Conservation (phyloP, 1,140 invertebrate genomes). For the Portunus trituberculatus region DNA sequence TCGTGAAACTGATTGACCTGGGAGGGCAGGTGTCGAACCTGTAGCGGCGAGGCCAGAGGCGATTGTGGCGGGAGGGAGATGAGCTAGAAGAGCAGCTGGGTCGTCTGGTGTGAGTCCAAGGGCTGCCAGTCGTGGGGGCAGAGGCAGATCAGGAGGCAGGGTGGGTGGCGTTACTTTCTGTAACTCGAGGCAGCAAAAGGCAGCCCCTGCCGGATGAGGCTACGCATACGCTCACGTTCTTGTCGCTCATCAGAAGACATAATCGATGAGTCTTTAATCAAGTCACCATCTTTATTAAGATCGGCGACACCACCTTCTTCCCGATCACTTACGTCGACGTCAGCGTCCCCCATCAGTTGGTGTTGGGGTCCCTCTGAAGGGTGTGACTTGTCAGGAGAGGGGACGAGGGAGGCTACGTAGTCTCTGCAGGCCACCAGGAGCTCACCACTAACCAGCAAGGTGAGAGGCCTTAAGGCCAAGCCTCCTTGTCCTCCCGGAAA, state of each 20-base stretch:
- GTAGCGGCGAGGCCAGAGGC: slow-evolving; percentile 27
- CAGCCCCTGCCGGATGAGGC: slow-evolving; percentile 62
- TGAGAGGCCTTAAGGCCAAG: slow-evolving; percentile 46
- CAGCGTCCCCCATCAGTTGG: background rate
- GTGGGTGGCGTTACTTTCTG: background rate
- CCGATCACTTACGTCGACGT: slow-evolving; percentile 7
- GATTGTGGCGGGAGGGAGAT: slow-evolving; percentile 29
- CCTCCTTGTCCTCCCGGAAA: slow-evolving; percentile 61
- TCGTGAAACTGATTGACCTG: background rate
- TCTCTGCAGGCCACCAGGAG: slow-evolving; percentile 64
- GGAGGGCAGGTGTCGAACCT: background rate
- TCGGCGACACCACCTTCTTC: slow-evolving; percentile 4
- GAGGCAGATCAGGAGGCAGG: slow-evolving; percentile 59
- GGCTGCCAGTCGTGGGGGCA: slow-evolving; percentile 61
- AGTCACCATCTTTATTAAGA: background rate
- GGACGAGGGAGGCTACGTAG: slow-evolving; percentile 50
- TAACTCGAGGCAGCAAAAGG: slow-evolving; percentile 61
- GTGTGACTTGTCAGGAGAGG: background rate
- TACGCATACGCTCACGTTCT: slow-evolving; percentile 39
- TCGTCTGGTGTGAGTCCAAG: slow-evolving; percentile 56
- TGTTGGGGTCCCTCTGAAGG: too few relatives aligned
- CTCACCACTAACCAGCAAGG: slow-evolving; percentile 34
- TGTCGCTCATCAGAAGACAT: slow-evolving; percentile 43
- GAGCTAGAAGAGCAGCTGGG: slow-evolving; percentile 57
- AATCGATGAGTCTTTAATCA: slow-evolving; percentile 38